Base-by-base conservation (phyloP, 2,113 vertebrate genomes). In the Colossoma macropomum region DNA sequence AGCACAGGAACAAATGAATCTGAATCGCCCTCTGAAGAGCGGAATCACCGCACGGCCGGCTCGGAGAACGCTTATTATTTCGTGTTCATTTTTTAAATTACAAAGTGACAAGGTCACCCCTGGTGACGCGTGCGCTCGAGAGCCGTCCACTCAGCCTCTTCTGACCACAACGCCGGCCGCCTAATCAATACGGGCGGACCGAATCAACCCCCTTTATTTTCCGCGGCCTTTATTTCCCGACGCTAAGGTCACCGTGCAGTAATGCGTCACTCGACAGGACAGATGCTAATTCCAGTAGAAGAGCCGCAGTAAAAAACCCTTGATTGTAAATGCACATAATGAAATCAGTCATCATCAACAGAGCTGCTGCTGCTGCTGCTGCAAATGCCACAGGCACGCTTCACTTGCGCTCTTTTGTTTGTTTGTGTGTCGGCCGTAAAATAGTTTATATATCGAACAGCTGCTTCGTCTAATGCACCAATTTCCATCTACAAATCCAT, bases 1-100 rank as follows among this genome's bases (percentile, higher is more conserved):
- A 75, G 80, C 91, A 4, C 74, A 93, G 87, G 89, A 90, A 93
- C 85, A 94, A 95, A 92, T 93, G 80, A 90, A 92, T 95, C 89
- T 87, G 80, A 92, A 92, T 91, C 45, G 82, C 86, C 89, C 92
- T 93, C 92, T 88, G 75, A 92, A 93, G 92, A 92, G 90, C 66
- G 92, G 85, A 88, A 88, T 91, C 70, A 80, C 82, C 91, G 63
- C 65, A 83, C 77, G 85, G 86, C 30, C 84, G 86, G 91, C 87
- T 89, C 81, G 62, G 86, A 90, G 87, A 91, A 77, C 87, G 91
- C 91, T 93, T 90, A 86, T 82, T 90, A 86, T 92, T 92, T 91
- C 92, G 84, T 65, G 83, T 92, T 93, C 74, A 86, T 92, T 89
- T 83, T 90, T 77, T 45, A 89, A 92, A 90, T 88, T 81, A 78